These are phyloP conservation scores for Enteromius fasciolatus DNA, from an alignment of 2,797 vertebrate genomes.

Conservation along the genomic window DNA sequence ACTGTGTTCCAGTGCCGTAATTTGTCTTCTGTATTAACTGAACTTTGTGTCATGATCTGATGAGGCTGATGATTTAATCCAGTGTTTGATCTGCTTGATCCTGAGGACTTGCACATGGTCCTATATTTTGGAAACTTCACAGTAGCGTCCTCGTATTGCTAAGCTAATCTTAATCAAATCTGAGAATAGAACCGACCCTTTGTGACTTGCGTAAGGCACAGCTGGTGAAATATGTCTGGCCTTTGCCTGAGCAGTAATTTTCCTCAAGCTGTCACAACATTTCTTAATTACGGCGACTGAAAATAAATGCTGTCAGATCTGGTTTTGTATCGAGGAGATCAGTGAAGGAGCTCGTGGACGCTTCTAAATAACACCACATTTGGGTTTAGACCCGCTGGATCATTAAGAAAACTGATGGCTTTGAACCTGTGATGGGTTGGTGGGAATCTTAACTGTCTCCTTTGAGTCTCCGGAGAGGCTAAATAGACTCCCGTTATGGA, in stretches of 20 bases:
- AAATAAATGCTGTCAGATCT: slow-evolving; percentile 47
- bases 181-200: slow-evolving; percentile 32
- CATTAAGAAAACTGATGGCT: background rate
- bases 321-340: slow-evolving; percentile 40
- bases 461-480: background rate
- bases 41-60: background rate
- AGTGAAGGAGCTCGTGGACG: background rate
- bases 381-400: background rate
- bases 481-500: background rate
- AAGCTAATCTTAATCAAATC: slow-evolving; percentile 33
- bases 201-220: slow-evolving; percentile 31
- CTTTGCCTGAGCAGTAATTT: slow-evolving; percentile 32
- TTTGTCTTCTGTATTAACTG: background rate
- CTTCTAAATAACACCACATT: slow-evolving; percentile 22
- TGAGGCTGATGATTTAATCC: slow-evolving; percentile 6
- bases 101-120: background rate
- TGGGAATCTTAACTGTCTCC: background rate
- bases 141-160: background rate
- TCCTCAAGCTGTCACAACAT: slow-evolving; percentile 28
- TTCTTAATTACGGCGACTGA: slow-evolving; percentile 50
- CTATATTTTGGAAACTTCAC: slow-evolving; percentile 16
- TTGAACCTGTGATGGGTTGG: slow-evolving; percentile 4
- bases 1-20: slow-evolving; percentile 13
- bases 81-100: slow-evolving; percentile 1
- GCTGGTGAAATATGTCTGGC: slow-evolving; percentile 44